Conservation (phyloP, 2,797 vertebrate genomes). For the Microhierax caerulescens region DNA sequence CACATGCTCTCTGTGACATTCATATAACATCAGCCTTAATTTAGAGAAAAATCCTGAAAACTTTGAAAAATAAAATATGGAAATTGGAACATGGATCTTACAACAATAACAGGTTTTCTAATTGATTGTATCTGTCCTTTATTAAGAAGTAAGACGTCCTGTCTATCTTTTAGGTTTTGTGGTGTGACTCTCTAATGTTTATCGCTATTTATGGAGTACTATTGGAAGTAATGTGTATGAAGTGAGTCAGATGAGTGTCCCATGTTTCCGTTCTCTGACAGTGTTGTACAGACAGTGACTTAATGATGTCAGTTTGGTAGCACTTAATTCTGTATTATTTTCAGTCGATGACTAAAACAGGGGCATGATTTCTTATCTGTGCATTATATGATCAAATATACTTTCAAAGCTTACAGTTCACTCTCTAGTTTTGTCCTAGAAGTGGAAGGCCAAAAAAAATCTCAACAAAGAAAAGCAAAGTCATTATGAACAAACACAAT, state of each 20-base stretch:
- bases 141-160: neutral
- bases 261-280: neutral
- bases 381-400: neutral
- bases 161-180: neutral
- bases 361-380: neutral
- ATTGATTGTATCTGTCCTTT: neutral
- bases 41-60: neutral
- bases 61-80: neutral
- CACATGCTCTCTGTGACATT: neutral
- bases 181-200: neutral
- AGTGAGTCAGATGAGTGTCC: neutral
- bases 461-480: neutral
- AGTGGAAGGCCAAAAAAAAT: neutral
- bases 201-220: neutral
- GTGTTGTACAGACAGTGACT: neutral
- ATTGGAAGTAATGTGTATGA: neutral
- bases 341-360: neutral
- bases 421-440: neutral
- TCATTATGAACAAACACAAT: accelerated
- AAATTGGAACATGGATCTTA: neutral
- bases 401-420: neutral
- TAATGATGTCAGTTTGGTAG: neutral
- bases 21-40: neutral
- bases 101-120: neutral
- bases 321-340: neutral